Evolutionary conservation across 1,140 invertebrate species (phyloP), one percentile per base, ranked within the genome.

Genomic region (Metopolophium dirhodum): DNA sequence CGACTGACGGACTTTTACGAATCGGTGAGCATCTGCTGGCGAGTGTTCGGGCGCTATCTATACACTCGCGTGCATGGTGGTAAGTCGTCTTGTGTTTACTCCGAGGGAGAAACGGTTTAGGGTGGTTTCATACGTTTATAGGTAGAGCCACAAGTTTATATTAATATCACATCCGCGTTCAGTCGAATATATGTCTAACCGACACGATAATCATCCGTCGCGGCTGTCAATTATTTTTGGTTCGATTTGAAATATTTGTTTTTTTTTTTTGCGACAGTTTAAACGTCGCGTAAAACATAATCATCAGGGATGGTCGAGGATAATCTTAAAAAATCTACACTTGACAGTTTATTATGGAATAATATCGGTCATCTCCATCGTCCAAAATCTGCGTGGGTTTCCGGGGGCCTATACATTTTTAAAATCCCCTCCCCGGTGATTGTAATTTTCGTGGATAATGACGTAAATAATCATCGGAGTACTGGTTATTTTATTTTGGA

Each of bases 11-110:
- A 83, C n/a, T 83, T 37, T 91, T n/a, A 20, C 23, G 18, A 30
- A 11, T 49, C 47, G 47, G 51, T 37, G 2, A 77, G 6, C 61
- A n/a, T 26, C 14, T 35, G 0, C 35, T 26, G 82, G 14, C 8
- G 47, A 35, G 49, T 85, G 77, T 22, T 86, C 7, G 41, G 47
- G 49, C 91, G 91, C 91, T 49, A 93, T 93, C 91, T 93, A 83
- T 41, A 90, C 26, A 87, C 45, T 77, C 7, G 7, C 26, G 45
- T 26, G 85, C 14, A 11, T 49, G 14, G n/a, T 8, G 7, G 30
- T 22, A 35, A 41, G 23, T 11, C 83, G 83, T 4, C 11, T 11
- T 2, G 2, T 51, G 7, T 51, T 87, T 35, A 22, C 45, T 35
- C 47, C 14, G 45, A 87, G 14, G 45, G 22, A 85, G 41, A 85